Percentiles rank a stretch among this genome's conserved stretches.
These are phyloP conservation scores for Gila orcuttii DNA, from an alignment of 2,113 vertebrate genomes.

Conservation along the genomic window DNA sequence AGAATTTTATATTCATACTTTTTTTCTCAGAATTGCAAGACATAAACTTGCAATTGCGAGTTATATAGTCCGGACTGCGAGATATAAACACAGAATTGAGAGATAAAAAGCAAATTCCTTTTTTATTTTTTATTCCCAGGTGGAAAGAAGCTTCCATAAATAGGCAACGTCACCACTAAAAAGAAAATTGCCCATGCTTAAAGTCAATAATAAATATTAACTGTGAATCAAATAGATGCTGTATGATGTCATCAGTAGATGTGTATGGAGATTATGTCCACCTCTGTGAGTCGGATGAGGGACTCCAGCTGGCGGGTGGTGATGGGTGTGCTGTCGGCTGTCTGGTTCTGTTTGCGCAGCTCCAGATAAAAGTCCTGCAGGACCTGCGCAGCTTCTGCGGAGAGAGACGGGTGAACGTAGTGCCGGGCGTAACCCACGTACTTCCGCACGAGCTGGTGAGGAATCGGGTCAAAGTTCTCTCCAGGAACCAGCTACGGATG, in stretches of 20 bases:
- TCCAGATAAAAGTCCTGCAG: slow-evolving; percentile 95
- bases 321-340: slow-evolving; percentile 88
- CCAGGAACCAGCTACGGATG: slow-evolving; percentile 78
- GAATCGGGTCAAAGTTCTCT: slow-evolving; percentile 86
- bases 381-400: slow-evolving; percentile 85
- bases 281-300: slow-evolving; percentile 92
- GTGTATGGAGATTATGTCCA: slow-evolving; percentile 41
- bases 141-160: too few relatives aligned
- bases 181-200: too few relatives aligned
- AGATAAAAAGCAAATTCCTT: too few relatives aligned
- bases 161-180: too few relatives aligned
- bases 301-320: slow-evolving; percentile 96
- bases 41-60: too few relatives aligned
- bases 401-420: slow-evolving; percentile 87
- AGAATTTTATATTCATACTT: too few relatives aligned
- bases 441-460: slow-evolving; percentile 89
- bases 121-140: too few relatives aligned
- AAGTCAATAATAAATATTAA: too few relatives aligned
- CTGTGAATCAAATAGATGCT: background rate
- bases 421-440: slow-evolving; percentile 94
- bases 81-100: too few relatives aligned
- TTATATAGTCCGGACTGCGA: too few relatives aligned
- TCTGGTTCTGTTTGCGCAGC: slow-evolving; percentile 87
- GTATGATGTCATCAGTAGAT: too few relatives aligned
- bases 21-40: too few relatives aligned